phyloP scores from a whole-genome alignment of 2,797 vertebrate species.

The Echeneis naucrates region DNA sequence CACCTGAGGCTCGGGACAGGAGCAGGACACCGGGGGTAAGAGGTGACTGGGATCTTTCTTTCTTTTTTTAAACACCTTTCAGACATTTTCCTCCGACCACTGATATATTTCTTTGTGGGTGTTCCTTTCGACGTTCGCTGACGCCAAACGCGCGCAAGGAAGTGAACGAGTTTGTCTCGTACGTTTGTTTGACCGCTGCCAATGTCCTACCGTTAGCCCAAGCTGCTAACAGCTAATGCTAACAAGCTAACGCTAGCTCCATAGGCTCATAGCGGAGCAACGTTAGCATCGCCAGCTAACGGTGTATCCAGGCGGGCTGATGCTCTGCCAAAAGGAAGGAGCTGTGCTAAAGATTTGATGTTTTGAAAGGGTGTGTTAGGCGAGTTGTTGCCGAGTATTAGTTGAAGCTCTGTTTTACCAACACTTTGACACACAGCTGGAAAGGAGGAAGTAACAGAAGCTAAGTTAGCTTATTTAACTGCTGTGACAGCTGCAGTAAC shows the following conservation, averaged over 20 bases:
- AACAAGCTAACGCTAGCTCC: slow-evolving; percentile 43
- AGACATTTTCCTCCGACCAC: not conserved
- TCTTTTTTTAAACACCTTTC: too few relatives aligned
- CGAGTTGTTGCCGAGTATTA: not conserved
- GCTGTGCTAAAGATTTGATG: not conserved
- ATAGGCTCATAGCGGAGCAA: not conserved
- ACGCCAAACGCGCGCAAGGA: accelerated
- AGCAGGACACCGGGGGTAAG: slow-evolving; percentile 58
- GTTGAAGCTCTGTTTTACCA: not conserved
- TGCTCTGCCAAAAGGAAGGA: not conserved
- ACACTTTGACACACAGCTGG: slow-evolving; percentile 13
- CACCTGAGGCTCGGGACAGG: slow-evolving; percentile 62
- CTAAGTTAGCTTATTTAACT: slow-evolving; percentile 5
- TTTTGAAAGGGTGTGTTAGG: not conserved
- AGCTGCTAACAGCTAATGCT: slow-evolving; percentile 60
- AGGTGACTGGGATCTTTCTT: too few relatives aligned
- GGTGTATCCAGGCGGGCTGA: not conserved
- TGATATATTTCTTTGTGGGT: not conserved
- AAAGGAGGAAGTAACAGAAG: slow-evolving; percentile 37
- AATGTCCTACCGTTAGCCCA: slow-evolving; percentile 70
- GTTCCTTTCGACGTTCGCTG: accelerated
- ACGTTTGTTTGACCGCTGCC: slow-evolving; percentile 77
- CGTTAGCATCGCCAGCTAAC: slow-evolving; percentile 18
- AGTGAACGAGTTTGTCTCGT: slow-evolving; percentile 23
- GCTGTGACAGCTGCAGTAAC: not conserved